Percentiles rank a stretch among this genome's conserved stretches.
Conservation (phyloP, 2,797 vertebrate genomes). For the Molossus alvarezi region DNA sequence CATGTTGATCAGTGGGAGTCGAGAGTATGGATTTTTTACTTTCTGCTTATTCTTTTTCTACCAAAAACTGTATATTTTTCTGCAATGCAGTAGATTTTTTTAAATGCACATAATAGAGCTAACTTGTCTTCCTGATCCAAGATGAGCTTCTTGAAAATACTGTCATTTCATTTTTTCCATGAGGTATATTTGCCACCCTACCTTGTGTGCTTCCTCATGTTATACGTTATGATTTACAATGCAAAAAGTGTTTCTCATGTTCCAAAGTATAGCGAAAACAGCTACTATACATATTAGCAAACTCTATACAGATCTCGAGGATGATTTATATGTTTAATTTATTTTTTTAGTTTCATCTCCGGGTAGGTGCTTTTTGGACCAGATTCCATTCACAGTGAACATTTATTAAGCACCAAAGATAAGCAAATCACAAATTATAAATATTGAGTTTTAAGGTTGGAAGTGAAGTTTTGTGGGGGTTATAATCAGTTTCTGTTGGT, state of each 20-base stretch:
- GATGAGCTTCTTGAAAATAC: conserved; percentile 25
- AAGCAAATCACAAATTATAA: neutral
- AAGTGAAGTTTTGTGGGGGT: neutral
- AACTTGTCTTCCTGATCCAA: conserved; percentile 10
- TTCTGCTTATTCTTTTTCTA: conserved; percentile 58
- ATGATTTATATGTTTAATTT: neutral
- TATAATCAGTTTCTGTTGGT: neutral
- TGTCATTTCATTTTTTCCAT: neutral
- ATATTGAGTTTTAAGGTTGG: neutral
- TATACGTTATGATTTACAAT: neutral
- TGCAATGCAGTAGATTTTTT: neutral
- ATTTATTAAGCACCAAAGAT: conserved; percentile 32
- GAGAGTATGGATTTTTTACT: neutral
- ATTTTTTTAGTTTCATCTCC: conserved; percentile 38
- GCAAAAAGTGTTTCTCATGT: neutral
- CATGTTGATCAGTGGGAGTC: neutral
- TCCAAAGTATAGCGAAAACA: neutral
- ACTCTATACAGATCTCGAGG: neutral
- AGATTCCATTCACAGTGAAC: neutral
- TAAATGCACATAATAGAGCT: neutral
- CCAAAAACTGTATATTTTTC: neutral
- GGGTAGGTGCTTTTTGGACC: neutral
- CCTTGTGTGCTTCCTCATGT: neutral
- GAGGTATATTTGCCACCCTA: neutral
- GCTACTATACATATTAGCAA: neutral